These are phyloP conservation scores for Stomatorhinus ivindoensis DNA, from an alignment of 2,113 vertebrate genomes.

Conservation along the genomic window DNA sequence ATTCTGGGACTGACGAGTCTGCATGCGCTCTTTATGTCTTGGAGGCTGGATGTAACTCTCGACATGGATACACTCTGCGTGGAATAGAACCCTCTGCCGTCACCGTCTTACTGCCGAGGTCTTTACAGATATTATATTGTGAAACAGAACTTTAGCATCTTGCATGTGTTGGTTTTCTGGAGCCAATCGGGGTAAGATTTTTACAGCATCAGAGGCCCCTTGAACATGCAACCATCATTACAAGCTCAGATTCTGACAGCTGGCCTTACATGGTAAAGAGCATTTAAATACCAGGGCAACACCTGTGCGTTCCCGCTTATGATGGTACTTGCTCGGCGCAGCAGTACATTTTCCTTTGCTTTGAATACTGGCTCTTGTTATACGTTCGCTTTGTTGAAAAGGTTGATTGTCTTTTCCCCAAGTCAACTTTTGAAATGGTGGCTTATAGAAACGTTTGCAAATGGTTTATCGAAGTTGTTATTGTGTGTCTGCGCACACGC, in stretches of 20 bases:
- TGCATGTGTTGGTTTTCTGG: neutral
- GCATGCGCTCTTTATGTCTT: neutral
- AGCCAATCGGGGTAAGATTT: neutral
- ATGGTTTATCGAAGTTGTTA: neutral
- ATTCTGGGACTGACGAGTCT: neutral
- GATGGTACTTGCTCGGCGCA: neutral
- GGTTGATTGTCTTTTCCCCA: neutral
- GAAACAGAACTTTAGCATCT: neutral
- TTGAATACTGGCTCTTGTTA: neutral
- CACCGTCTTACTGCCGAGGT: neutral
- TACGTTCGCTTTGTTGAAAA: neutral
- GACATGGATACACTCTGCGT: neutral
- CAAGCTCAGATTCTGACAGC: neutral
- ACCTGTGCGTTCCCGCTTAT: neutral
- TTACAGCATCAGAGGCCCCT: neutral
- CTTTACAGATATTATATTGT: neutral
- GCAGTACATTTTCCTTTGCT: neutral
- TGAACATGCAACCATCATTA: neutral
- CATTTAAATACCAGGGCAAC: neutral
- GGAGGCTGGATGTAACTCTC: neutral
- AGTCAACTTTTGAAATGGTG: neutral
- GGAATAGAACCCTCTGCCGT: neutral
- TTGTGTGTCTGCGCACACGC: neutral
- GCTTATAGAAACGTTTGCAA: neutral
- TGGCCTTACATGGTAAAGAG: neutral